Conservation (phyloP, 2,797 vertebrate species). For the Hylomyscus alleni region DNA sequence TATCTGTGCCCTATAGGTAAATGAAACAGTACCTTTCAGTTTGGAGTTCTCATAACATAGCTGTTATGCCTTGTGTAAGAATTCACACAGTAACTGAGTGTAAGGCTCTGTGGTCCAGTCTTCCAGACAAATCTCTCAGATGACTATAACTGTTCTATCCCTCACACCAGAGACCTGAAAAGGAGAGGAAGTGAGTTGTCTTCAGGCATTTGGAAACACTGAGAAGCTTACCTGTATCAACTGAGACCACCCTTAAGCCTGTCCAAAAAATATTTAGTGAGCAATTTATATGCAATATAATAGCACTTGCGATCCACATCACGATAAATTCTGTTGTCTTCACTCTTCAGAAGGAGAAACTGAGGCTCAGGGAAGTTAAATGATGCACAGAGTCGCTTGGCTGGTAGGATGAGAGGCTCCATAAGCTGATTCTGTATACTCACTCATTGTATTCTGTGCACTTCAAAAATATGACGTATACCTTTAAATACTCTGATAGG, state of each 20-base stretch:
- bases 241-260: background rate
- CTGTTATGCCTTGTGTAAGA: background rate
- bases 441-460: background rate
- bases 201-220: background rate
- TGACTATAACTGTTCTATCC: background rate
- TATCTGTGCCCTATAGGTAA: background rate
- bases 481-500: constrained; percentile 57
- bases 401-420: background rate
- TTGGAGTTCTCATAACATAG: background rate
- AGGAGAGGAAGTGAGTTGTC: background rate
- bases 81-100: background rate
- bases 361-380: background rate
- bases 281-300: background rate
- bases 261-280: background rate
- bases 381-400: background rate
- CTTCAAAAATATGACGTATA: constrained; percentile 10
- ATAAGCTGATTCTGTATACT: background rate
- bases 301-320: background rate
- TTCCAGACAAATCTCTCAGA: background rate
- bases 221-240: background rate
- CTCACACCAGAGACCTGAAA: constrained; percentile 16
- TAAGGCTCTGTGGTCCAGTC: background rate
- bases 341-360: constrained; percentile 12
- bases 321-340: background rate
- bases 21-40: constrained; percentile 27